Conservation (phyloP, 2,113 vertebrate genomes). For the Garra rufa region DNA sequence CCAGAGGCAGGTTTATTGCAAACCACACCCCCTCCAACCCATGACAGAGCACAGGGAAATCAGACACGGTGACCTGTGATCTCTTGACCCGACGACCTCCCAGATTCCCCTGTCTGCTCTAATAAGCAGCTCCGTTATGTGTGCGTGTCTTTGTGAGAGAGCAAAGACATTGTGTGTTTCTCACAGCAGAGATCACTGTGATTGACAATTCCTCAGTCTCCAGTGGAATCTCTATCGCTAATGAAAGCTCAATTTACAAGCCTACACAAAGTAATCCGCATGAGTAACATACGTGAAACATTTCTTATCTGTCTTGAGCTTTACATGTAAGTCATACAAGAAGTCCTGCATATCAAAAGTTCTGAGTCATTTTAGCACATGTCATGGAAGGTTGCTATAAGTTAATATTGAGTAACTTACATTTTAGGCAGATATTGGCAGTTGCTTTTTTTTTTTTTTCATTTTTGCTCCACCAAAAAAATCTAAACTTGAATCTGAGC, state of each 20-base stretch:
- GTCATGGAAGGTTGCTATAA: neutral
- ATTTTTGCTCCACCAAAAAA: neutral
- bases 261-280: neutral
- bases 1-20: constrained; percentile 32
- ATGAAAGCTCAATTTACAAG: neutral
- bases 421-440: neutral
- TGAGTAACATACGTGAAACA: neutral
- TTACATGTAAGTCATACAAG: neutral
- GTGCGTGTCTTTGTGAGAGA: constrained; percentile 19
- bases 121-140: constrained; percentile 32
- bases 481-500: neutral
- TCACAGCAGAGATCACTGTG: constrained; percentile 23
- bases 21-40: constrained; percentile 36
- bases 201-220: constrained; percentile 14
- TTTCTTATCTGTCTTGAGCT: neutral
- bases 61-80: constrained; percentile 44
- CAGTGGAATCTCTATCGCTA: constrained; percentile 2
- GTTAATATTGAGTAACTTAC: neutral
- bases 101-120: constrained; percentile 22
- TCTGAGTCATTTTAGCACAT: neutral
- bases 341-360: neutral
- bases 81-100: constrained; percentile 28
- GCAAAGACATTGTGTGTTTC: constrained; percentile 2
- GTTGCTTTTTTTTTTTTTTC: neutral
- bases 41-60: constrained; percentile 46